Conservation (phyloP, 1,140 invertebrate species). For the Delia radicum region DNA sequence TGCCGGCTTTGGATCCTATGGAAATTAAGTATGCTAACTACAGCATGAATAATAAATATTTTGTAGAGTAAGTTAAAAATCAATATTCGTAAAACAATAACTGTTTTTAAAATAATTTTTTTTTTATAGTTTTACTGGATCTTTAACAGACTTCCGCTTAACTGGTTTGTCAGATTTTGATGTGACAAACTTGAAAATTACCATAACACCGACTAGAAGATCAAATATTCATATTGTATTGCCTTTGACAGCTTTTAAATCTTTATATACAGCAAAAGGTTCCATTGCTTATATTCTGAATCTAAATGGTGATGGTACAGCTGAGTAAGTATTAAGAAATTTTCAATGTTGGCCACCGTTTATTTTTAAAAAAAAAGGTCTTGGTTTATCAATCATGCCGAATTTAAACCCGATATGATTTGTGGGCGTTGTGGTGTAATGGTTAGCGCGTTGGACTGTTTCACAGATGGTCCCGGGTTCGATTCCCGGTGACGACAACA, state of each 20-base stretch:
- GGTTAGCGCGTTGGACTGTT: no score
- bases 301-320: conserved; percentile 44
- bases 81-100: background rate
- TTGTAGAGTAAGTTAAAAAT: conserved; percentile 39
- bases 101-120: background rate
- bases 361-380: no score
- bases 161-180: conserved; percentile 44
- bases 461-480: no score
- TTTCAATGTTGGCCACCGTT: no score
- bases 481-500: no score
- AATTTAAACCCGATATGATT: no score
- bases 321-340: conserved; percentile 46
- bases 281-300: conserved; percentile 45
- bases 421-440: no score
- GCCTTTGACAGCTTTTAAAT: conserved; percentile 39
- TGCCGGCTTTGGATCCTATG: conserved; percentile 46
- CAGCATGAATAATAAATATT: conserved; percentile 41
- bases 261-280: conserved; percentile 48
- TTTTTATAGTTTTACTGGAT: conserved; percentile 38
- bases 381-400: no score
- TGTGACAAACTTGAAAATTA: conserved; percentile 34
- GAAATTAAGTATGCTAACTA: conserved; percentile 31
- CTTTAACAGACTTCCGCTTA: conserved; percentile 40
- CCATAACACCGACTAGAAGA: conserved; percentile 3
- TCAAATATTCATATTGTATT: conserved; percentile 41